These are phyloP conservation scores for Hirtodrosophila cameraria DNA, from an alignment of 2,888 invertebrate genomes.

Conservation along the genomic window DNA sequence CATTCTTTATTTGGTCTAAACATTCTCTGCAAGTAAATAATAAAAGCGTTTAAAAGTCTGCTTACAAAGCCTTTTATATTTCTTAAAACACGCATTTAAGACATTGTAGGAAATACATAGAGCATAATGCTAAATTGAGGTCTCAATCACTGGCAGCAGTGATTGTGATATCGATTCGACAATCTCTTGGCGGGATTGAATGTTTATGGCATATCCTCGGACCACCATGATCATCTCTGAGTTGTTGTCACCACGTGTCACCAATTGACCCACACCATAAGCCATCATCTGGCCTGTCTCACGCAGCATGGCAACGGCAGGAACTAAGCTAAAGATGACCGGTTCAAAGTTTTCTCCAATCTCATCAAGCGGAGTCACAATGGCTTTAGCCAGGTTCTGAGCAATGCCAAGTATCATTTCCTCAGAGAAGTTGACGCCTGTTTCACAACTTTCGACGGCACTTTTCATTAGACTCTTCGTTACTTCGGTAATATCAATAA, in stretches of 20 bases:
- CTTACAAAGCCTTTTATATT: too few species aligned
- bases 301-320: conserved; percentile 13
- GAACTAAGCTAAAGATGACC: conserved; percentile 23
- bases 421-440: not conserved
- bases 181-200: not conserved
- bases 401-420: not conserved
- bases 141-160: conserved; percentile 5
- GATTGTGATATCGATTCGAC: not conserved
- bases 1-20: too few species aligned
- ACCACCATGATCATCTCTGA: not conserved
- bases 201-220: not conserved
- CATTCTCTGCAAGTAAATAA: too few species aligned
- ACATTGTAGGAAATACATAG: too few species aligned
- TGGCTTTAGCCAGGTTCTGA: not conserved
- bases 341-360: not conserved
- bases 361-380: not conserved
- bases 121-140: not conserved
- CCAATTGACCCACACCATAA: conserved; percentile 28
- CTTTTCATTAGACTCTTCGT: not conserved
- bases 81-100: too few species aligned
- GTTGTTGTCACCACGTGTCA: not conserved
- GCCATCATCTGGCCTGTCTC: conserved; percentile 16
- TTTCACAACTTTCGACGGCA: not conserved
- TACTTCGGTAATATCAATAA: conserved; percentile 3
- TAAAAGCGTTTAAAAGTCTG: too few species aligned